Percentiles rank a stretch among this genome's conserved stretches.
These are phyloP conservation scores for Thamnophis sirtalis DNA, from an alignment of 2,113 vertebrate species.

Conservation along the genomic window DNA sequence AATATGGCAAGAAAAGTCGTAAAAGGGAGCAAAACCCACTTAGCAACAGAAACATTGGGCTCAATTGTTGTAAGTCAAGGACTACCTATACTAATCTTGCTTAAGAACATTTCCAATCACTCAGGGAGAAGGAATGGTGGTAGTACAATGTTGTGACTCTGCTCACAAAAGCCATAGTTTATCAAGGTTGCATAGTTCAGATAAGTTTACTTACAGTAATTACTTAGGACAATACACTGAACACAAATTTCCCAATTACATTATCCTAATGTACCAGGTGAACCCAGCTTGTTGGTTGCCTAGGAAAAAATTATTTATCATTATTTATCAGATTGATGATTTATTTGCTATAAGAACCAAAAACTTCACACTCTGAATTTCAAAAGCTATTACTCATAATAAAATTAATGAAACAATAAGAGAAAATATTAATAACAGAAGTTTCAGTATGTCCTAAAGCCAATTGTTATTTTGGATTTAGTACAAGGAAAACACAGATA, in stretches of 20 bases:
- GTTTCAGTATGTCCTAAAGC: not conserved
- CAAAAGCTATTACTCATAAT: not conserved
- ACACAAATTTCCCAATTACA: not conserved
- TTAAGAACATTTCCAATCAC: not conserved
- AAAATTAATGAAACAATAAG: not conserved
- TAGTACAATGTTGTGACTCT: not conserved
- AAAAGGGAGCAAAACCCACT: too few species aligned
- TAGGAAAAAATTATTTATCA: not conserved
- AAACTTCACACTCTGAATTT: not conserved
- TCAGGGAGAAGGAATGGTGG: not conserved
- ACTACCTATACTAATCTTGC: not conserved
- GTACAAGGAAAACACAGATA: not conserved
- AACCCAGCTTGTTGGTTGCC: not conserved
- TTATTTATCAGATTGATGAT: not conserved
- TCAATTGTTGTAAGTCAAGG: too few species aligned
- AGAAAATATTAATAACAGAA: not conserved
- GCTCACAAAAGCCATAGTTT: not conserved
- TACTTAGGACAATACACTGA: not conserved
- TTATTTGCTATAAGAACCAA: not conserved
- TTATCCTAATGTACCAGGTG: not conserved
- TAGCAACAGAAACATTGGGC: too few species aligned
- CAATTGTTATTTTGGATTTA: not conserved
- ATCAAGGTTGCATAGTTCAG: not conserved
- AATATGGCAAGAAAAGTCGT: too few species aligned
- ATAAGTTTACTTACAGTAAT: not conserved